Base-by-base conservation (phyloP, 2,888 invertebrate genomes). In the Polydrusus cervinus region DNA sequence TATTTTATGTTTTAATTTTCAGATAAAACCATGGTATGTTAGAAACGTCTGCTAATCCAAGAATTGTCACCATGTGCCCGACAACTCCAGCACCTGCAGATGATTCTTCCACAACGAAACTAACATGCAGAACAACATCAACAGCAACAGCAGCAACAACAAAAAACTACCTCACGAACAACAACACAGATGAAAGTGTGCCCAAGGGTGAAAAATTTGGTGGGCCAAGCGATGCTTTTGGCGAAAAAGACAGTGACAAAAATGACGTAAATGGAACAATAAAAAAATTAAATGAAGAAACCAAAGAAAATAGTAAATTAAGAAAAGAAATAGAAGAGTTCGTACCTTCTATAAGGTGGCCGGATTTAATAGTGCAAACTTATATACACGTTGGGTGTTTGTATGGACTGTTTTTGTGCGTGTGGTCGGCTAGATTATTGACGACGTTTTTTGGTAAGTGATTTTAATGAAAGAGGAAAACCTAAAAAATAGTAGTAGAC, bases 381-480 rank as follows among this genome's bases (percentile, higher is more conserved):
- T 91, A 91, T 80, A 88, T 95, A 82, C 95, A 95, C 86, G 84
- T 84, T 73, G 93, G 94, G 40, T 90, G 91, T 78, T 79, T 93
- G 47, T 94, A 94, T 83, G 94, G 94, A 78, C 78, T 94, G 49
- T 93, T 89, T 86, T 89, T 94, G 83, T 89, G 93, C 69, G 82
- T 93, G 78, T 90, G 90, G 47, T 84, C 88, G 38, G 91, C 91
- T 34, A 93, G 89, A 84, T 84, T 92, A 78, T 88, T 89, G 80
- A 94, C 95, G 71, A 86, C 89, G 78, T 82, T 94, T 76, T 94
- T 93, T 90, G 93, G 95, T 95, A 88, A 91, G 94, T 91, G 14
- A 47, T 14, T 16, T 47, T 8, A 34, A 34, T 34, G 3, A 34
- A 34, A 10, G 13, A 40, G 6, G 13, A 43, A 47, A 47, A 47